These are phyloP conservation scores for Orthonyx spaldingii DNA, from an alignment of 2,113 vertebrate genomes.

Conservation along the genomic window DNA sequence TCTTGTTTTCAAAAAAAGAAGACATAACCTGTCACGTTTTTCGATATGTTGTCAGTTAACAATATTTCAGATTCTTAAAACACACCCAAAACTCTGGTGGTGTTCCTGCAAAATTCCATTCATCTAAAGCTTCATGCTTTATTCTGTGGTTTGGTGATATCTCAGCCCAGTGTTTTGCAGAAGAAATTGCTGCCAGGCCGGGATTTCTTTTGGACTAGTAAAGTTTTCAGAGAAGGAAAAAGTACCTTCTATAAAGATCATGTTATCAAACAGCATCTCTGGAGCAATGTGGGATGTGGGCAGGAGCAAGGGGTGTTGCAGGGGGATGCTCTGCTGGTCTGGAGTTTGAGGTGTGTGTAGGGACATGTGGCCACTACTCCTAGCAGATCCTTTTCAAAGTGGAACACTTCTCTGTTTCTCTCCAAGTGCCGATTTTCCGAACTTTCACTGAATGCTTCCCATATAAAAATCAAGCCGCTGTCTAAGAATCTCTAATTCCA, in stretches of 20 bases:
- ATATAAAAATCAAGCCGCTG: not conserved
- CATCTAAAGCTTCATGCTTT: not conserved
- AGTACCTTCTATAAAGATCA: not conserved
- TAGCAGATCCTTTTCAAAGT: not conserved
- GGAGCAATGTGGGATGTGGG: not conserved
- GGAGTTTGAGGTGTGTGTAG: not conserved
- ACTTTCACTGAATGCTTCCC: not conserved
- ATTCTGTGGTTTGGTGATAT: not conserved
- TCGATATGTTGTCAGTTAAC: not conserved
- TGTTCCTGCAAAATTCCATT: not conserved
- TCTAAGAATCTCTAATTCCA: not conserved
- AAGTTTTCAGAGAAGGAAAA: not conserved
- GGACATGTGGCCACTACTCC: not conserved
- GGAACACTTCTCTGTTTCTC: not conserved
- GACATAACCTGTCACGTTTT: not conserved
- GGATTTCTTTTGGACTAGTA: not conserved
- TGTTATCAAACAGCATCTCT: not conserved
- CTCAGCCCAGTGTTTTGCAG: not conserved
- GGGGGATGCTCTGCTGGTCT: not conserved
- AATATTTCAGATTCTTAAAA: not conserved
- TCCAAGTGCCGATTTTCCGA: not conserved
- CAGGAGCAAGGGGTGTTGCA: fast-evolving
- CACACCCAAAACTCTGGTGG: not conserved
- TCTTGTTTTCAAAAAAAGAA: not conserved
- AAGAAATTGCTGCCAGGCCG: not conserved